phyloP scores from a whole-genome alignment of 1,140 invertebrate species.

The Meloidogyne hapla region DNA sequence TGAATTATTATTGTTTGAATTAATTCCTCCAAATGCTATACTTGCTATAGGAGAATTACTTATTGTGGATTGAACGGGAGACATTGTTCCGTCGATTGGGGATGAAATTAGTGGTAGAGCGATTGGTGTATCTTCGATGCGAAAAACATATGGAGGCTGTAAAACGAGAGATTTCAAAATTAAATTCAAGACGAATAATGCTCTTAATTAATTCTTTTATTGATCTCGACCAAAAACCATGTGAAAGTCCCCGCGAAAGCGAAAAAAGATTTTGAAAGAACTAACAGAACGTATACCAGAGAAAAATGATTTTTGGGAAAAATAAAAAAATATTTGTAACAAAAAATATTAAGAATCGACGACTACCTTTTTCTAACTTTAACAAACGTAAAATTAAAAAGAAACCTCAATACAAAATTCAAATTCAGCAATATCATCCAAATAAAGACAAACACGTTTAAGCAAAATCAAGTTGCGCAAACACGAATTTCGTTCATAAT shows the following conservation, averaged over 20 bases:
- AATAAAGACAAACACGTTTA: constrained; percentile 31
- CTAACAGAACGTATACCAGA: no score
- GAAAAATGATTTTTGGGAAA: no score
- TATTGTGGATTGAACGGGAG: not conserved
- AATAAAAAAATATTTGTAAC: no score
- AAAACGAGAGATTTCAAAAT: no score
- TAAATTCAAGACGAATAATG: no score
- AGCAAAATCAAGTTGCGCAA: constrained; percentile 35
- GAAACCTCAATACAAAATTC: constrained; percentile 49
- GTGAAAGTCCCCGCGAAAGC: no score
- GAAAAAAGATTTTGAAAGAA: no score
- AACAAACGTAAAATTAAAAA: not conserved
- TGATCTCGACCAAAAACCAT: no score
- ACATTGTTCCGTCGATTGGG: constrained; percentile 25
- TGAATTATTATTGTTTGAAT: not conserved
- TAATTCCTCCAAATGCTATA: not conserved
- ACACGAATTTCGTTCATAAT: constrained; percentile 37
- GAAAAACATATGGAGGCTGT: constrained; percentile 29
- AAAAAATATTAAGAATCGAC: no score
- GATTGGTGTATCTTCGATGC: constrained; percentile 29
- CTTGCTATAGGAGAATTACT: constrained; percentile 11
- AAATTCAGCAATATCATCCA: constrained; percentile 36
- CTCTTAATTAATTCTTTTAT: no score
- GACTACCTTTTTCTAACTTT: no score
- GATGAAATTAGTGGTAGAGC: constrained; percentile 19